These are phyloP conservation scores for Hystrix brachyura DNA, from an alignment of 2,113 vertebrate species.

Conservation along the genomic window DNA sequence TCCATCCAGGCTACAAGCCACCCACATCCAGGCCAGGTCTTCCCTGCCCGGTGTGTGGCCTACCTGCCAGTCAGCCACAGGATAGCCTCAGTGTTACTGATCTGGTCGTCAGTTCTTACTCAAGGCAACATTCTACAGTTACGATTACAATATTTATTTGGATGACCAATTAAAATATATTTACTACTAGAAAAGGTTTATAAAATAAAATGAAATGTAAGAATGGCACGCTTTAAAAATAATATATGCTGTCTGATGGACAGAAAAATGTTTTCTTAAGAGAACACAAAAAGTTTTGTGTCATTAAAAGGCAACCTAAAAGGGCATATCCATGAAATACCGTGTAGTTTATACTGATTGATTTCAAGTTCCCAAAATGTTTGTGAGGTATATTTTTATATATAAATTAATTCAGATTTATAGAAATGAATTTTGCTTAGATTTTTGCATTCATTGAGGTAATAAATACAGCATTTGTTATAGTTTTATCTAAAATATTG, in stretches of 20 bases:
- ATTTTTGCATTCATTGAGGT: background rate
- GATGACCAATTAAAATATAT: background rate
- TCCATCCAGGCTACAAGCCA: too few relatives aligned
- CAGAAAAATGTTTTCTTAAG: background rate
- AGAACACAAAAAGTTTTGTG: background rate
- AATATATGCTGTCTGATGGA: background rate
- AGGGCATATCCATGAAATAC: background rate
- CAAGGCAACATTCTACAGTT: too few relatives aligned
- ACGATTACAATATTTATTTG: background rate
- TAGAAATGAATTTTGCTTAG: background rate
- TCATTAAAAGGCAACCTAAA: background rate
- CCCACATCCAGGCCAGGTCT: too few relatives aligned
- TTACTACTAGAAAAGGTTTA: background rate
- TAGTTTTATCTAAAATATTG: background rate
- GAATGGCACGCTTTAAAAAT: background rate
- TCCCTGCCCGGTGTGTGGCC: too few relatives aligned
- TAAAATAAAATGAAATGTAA: conserved; percentile 4
- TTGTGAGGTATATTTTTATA: background rate
- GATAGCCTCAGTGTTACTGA: too few relatives aligned
- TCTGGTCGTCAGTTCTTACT: too few relatives aligned
- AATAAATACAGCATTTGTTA: background rate
- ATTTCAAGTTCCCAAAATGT: background rate
- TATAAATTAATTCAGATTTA: background rate
- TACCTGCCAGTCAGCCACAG: too few relatives aligned
- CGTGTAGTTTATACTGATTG: background rate